Evolutionary conservation across 2,888 invertebrate genomes (phyloP).

Genomic region (Epistrophe grossulariae): DNA sequence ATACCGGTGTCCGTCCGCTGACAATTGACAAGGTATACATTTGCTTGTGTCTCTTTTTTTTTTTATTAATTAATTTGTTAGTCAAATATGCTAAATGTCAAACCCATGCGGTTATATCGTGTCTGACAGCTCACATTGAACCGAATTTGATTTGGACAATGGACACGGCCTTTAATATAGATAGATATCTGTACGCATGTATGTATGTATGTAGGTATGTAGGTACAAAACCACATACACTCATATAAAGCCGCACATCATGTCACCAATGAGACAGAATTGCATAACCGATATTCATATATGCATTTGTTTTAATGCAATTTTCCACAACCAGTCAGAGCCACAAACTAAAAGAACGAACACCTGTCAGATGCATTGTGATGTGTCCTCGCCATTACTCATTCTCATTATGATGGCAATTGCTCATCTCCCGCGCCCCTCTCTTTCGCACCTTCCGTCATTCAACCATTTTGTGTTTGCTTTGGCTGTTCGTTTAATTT

Average conservation of each 20-base stretch:
- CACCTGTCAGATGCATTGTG: conserved; percentile 54
- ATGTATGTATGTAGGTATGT: too few species aligned
- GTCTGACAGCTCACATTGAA: conserved; percentile 37
- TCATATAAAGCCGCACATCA: conserved; percentile 9
- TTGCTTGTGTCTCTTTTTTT: neutral
- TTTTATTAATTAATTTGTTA: conserved; percentile 59
- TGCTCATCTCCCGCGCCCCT: neutral
- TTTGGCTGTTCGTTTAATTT: conserved; percentile 37
- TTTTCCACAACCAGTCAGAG: conserved; percentile 6
- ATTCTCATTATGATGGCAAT: conserved; percentile 5
- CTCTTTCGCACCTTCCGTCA: too few species aligned
- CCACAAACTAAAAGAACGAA: conserved; percentile 23
- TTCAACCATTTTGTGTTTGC: neutral
- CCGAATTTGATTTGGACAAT: conserved; percentile 51
- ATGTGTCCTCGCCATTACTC: conserved; percentile 41
- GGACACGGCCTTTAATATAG: neutral
- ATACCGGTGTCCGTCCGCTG: neutral
- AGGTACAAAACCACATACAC: neutral
- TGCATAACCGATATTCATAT: conserved; percentile 51
- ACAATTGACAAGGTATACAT: neutral
- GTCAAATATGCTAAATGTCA: conserved; percentile 49
- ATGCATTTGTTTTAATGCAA: conserved; percentile 61
- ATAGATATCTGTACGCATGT: neutral
- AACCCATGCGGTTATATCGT: conserved; percentile 28
- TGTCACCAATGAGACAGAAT: conserved; percentile 52